Evolutionary conservation across 2,888 invertebrate genomes (phyloP), one percentile per base, ranked within the genome.

Genomic region (Conchocele bisecta): DNA sequence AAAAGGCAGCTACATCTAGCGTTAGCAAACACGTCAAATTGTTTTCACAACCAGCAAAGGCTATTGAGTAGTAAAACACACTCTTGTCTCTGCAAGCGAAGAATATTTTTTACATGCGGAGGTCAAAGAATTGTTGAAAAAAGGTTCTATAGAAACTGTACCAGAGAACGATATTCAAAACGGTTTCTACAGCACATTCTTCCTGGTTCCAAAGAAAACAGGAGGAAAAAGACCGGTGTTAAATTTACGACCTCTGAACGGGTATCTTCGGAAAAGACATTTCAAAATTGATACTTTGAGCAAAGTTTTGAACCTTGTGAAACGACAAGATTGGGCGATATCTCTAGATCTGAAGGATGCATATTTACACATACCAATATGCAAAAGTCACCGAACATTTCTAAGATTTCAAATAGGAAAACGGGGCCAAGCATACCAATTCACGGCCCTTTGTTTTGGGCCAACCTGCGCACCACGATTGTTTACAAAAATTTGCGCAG

Each of bases 161-260:
- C 50, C 46, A 9, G 44, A 39, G 35, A 24, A 48, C 11, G 33
- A 50, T 11, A 51, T 61, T 20, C 33, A 66, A 26, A 20, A 33
- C 46, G 68, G 61, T 63, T 63, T 69, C 24, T 57, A 69, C 63
- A 69, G 63, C 64, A 69, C 64, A 41, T 31, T 64, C 26, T 74
- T 64, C 24, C 44, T 64, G 48, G 65, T 64, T 5, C 53, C 54
- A 3, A 69, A 69, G 51, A 64, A 63, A 65, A 59, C 46, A 24
- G 59, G 50, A 29, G 64, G 26, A 37, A n/a, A 58, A 28, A 56
- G 67, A 57, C 61, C 74, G 5, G 61, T 75, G 15, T 60, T 75
- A 15, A 70, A 70, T 51, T 46, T 74, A 17, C 57, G 33, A 57
- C 65, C 66, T 24, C 74, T 75, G 29, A 73, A 73, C 48, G 13